Evolutionary conservation across 92 coral and sea anemone species (phyloP), one percentile per base, ranked within the genome.

Genomic region (Epizoanthus ramosus): DNA sequence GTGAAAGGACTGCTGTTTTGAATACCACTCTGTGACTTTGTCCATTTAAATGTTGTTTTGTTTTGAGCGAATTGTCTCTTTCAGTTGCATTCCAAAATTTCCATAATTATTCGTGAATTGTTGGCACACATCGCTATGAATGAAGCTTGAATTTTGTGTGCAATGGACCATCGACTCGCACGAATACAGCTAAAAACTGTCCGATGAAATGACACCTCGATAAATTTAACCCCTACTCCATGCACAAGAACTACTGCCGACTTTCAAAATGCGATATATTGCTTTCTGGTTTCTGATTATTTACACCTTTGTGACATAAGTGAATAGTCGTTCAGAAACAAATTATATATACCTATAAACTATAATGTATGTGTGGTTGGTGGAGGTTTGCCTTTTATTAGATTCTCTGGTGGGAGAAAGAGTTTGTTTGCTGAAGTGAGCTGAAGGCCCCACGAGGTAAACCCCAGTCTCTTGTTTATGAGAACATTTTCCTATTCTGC

Each of bases 1-100:
- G 41, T 56, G 68, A 63, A 83, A 63, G 41, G 23, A 17, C 77
- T 58, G 68, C 35, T 69, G 86, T 73, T 83, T 69, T 57, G 77
- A 25, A 59, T 77, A 58, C 56, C 86, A 71, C 79, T 71, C 77
- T 71, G 77, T 61, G 77, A 54, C 75, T 72, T 54, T 83, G 79
- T 53, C 83, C 77, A 63, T 80, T 33, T 81, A 83, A 80, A 57
- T 79, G 54, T 45, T 85, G 87, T 74, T 85, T 85, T 89, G 89
- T 82, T 89, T 85, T 71, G 87, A 81, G 47, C 83, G 72, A 80
- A 88, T 85, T 81, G 89, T 85, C 89, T 88, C 92, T 85, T 89
- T 77, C 57, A 61, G 82, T 81, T 60, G 79, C 68, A 69, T 76
- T 82, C 87, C 70, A 59, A 76, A 77, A 77, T 77, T 77, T 77